Percentiles rank a stretch among this genome's conserved stretches.
phyloP scores from a whole-genome alignment of 1,140 invertebrate genomes.

The Drosophila saltans region DNA sequence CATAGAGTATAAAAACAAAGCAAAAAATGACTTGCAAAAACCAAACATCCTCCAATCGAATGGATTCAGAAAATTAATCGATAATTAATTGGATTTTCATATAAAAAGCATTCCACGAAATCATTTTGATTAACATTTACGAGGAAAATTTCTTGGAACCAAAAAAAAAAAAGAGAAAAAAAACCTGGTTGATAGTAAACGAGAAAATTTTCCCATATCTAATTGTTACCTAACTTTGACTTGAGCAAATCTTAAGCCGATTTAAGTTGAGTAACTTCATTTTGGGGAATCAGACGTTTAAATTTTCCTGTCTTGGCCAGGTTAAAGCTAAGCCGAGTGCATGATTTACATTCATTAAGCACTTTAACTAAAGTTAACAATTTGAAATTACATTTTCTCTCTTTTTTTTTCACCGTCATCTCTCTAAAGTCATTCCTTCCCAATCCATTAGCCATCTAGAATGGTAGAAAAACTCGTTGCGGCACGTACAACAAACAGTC shows the following conservation, averaged over 20 bases:
- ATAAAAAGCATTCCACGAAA: not conserved
- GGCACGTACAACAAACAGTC: slow-evolving; percentile 54
- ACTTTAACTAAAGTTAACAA: slow-evolving; percentile 1
- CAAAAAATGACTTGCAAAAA: not conserved
- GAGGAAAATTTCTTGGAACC: not conserved
- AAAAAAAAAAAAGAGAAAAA: not conserved
- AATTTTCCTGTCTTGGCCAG: not conserved
- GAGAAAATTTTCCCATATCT: slow-evolving; percentile 1
- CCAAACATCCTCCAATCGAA: too few species aligned
- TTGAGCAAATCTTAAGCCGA: too few species aligned
- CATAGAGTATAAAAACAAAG: not conserved
- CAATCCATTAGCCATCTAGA: not conserved
- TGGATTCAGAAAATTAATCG: not conserved
- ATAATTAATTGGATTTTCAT: not conserved
- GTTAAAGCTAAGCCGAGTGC: not conserved
- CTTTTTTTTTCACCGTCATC: not conserved
- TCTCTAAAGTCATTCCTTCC: not conserved
- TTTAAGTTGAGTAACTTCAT: not conserved
- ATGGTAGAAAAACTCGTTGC: slow-evolving; percentile 40
- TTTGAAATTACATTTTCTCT: slow-evolving; percentile 2
- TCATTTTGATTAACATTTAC: not conserved
- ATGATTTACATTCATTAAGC: slow-evolving; percentile 7
- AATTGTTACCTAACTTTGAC: not conserved
- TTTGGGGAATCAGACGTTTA: not conserved
- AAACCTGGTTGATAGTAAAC: not conserved